Conservation (phyloP, 1,140 invertebrate genomes). For the Drosophila teissieri region DNA sequence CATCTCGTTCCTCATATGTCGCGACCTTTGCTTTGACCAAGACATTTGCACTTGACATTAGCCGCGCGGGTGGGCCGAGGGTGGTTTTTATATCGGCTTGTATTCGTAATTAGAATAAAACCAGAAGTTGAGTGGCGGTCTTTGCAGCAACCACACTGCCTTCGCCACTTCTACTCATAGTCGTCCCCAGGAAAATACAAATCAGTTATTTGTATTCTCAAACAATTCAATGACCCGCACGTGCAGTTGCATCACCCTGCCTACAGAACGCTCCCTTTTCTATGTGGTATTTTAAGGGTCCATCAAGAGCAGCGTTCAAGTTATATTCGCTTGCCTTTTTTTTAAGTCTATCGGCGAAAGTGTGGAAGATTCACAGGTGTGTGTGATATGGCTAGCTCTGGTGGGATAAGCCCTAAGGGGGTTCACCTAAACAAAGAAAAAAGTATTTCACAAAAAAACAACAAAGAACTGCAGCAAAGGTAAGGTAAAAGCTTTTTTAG, state of each 20-base stretch:
- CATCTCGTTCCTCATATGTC: slow-evolving; percentile 18
- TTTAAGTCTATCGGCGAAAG: background rate
- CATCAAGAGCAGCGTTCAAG: slow-evolving; percentile 14
- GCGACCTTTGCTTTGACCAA: slow-evolving; percentile 49
- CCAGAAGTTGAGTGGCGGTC: slow-evolving; percentile 61
- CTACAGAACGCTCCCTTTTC: background rate
- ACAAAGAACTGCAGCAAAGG: too few species aligned
- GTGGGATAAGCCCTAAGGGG: background rate
- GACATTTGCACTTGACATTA: slow-evolving; percentile 77
- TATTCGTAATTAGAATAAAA: slow-evolving; percentile 75
- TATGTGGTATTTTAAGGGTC: slow-evolving; percentile 5
- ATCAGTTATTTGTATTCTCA: slow-evolving; percentile 28
- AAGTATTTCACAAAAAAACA: too few species aligned
- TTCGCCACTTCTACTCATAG: slow-evolving; percentile 12
- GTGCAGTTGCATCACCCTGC: slow-evolving; percentile 40
- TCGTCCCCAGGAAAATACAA: slow-evolving; percentile 29
- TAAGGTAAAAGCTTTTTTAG: too few species aligned
- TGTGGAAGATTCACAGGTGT: slow-evolving; percentile 6
- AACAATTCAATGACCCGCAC: slow-evolving; percentile 55
- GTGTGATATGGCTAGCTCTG: background rate
- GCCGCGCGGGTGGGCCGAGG: slow-evolving; percentile 50
- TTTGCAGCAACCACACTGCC: slow-evolving; percentile 20
- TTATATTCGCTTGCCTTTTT: slow-evolving; percentile 40
- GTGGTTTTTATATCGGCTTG: slow-evolving; percentile 43
- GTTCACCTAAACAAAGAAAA: too few species aligned